Conservation (phyloP, 2,797 vertebrate genomes). For the Rhinichthys osculus region DNA sequence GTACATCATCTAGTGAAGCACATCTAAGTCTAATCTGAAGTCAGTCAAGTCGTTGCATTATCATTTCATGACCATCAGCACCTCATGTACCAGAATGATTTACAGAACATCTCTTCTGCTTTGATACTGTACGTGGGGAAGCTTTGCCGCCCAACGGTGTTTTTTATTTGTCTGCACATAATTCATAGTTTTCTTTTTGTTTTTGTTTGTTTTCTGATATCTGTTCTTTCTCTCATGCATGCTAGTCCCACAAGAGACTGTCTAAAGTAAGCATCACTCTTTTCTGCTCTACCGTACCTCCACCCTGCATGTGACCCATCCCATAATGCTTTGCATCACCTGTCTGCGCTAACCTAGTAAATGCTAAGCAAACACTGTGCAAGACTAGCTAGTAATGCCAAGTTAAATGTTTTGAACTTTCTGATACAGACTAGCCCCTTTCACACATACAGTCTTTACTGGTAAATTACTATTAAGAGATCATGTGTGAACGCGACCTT, state of each 20-base stretch:
- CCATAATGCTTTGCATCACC: constrained; percentile 21
- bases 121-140: neutral
- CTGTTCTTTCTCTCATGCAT: constrained; percentile 82
- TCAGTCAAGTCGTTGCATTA: neutral
- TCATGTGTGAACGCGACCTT: neutral
- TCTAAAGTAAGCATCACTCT: constrained; percentile 86
- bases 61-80: constrained; percentile 36
- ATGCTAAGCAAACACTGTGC: neutral
- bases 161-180: constrained; percentile 38
- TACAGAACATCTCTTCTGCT: constrained; percentile 7
- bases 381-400: neutral
- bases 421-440: neutral
- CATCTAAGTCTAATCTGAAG: neutral
- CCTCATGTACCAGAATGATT: neutral
- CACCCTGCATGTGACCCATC: constrained; percentile 17
- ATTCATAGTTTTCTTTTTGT: constrained; percentile 34
- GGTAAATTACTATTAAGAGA: neutral
- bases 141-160: constrained; percentile 21
- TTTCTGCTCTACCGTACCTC: constrained; percentile 54
- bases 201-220: constrained; percentile 77
- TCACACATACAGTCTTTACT: neutral
- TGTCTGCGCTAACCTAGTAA: neutral
- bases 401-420: constrained; percentile 7
- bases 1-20: neutral
- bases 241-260: constrained; percentile 89